Evolutionary conservation across 2,113 vertebrate species (phyloP), one percentile per base, ranked within the genome.

Genomic region (Oncorhynchus clarkii): DNA sequence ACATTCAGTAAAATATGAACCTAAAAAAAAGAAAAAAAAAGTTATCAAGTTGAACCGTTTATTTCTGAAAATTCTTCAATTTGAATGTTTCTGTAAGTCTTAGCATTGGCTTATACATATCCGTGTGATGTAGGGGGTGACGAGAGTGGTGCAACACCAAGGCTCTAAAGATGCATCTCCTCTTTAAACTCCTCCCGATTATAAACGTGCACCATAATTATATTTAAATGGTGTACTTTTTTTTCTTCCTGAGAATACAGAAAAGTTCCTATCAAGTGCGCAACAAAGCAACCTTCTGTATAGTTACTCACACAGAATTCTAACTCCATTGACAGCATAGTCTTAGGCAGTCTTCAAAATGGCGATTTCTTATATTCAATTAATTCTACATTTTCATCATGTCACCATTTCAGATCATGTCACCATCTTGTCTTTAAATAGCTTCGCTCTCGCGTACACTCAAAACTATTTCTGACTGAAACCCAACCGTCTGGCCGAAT

Each of bases 371-470:
- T 3, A 9, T 45, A 57, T 57, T 18, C 54, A 57, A 18, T 5
- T 57, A 2, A 4, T 18, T 45, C 9, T 57, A 20, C 54, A 57
- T 57, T 20, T 57, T 14, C n/a, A 60, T 64, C 67, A 26, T n/a
- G 57, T 62, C 75, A 27, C 67, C 31, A 60, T 72, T 57, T 39
- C 54, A 57, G 57, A 70, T 65, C 57, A 12, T n/a, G 57, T 64
- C 68, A 27, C 68, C 31, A 45, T 62, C 68, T 39, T 22, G 39
- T 76, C 68, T 48, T 13, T 66, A 71, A 77, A 77, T 71, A 77
- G 68, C 27, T 68, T 68, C 2, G 66, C 66, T 29, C 69, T 29
- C 71, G 26, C 24, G 31, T 68, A 64, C 68, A 76, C 68, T 39
- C 54, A 45, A 45, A 45, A 45, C 74, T 48, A 62, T 45, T 76